Conservation (phyloP, 2,113 vertebrate species). For the Cichladusa arquata region DNA sequence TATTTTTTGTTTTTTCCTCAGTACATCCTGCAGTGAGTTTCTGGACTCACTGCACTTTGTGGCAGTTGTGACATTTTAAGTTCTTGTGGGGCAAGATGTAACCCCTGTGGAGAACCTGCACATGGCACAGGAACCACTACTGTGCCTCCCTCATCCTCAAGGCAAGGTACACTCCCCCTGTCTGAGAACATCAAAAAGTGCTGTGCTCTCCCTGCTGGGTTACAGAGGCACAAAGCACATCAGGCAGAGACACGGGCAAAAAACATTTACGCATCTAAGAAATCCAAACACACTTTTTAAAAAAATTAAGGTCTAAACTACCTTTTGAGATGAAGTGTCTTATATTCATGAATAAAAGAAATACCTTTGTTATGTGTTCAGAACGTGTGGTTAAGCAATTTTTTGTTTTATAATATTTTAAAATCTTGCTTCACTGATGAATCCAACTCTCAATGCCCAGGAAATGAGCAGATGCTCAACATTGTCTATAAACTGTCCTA, state of each 20-base stretch:
- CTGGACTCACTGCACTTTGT: not conserved
- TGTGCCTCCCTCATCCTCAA: not conserved
- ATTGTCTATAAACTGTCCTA: not conserved
- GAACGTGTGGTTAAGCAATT: not conserved
- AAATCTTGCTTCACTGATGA: not conserved
- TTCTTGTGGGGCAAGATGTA: not conserved
- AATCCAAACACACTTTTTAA: not conserved
- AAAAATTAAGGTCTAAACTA: slow-evolving; percentile 25
- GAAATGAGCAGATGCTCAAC: not conserved
- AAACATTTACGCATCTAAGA: not conserved
- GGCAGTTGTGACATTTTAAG: not conserved
- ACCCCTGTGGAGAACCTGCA: slow-evolving; percentile 1
- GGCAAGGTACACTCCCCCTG: not conserved
- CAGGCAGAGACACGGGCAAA: not conserved
- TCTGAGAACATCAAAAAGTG: not conserved
- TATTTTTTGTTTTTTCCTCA: not conserved
- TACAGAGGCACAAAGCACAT: not conserved
- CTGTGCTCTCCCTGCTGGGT: slow-evolving; percentile 1
- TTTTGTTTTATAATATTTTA: not conserved
- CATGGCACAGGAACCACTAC: not conserved
- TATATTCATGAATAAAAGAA: not conserved
- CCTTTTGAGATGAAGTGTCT: not conserved
- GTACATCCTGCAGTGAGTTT: not conserved
- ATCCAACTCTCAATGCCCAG: not conserved
- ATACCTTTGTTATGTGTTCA: not conserved